Evolutionary conservation across 2,888 invertebrate species (phyloP).

Genomic region (Eristalinus aeneus): DNA sequence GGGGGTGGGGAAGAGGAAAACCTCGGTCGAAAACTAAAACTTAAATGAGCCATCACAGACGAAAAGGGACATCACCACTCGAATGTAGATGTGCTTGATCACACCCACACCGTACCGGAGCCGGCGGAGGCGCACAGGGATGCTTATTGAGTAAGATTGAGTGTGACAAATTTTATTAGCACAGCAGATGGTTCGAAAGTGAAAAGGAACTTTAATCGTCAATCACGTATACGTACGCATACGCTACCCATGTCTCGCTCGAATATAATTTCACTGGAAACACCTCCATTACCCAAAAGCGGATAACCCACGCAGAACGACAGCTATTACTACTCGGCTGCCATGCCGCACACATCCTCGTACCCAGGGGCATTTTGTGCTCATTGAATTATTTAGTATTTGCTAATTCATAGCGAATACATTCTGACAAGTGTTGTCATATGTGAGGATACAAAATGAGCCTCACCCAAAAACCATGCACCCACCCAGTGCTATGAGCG

Average conservation of each 20-base stretch:
- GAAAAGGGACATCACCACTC: conserved; percentile 19
- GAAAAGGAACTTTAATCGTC: conserved; percentile 47
- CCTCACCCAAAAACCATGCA: conserved; percentile 7
- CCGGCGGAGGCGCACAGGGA: conserved; percentile 21
- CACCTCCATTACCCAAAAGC: neutral
- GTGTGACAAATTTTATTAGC: conserved; percentile 65
- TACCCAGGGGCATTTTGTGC: conserved; percentile 51
- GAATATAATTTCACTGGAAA: conserved; percentile 51
- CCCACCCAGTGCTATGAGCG: too few relatives aligned
- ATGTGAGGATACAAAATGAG: conserved; percentile 52
- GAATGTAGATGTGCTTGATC: neutral
- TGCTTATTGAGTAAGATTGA: conserved; percentile 56
- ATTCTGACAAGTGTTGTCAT: conserved; percentile 69
- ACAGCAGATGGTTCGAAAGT: conserved; percentile 51
- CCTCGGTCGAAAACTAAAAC: conserved; percentile 20
- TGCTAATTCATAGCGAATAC: conserved; percentile 70
- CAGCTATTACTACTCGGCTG: neutral
- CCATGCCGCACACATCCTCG: conserved; percentile 20
- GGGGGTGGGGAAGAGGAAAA: neutral
- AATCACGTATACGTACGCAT: conserved; percentile 14
- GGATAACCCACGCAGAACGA: conserved; percentile 50
- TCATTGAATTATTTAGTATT: conserved; percentile 70
- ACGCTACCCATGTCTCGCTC: neutral
- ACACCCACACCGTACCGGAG: neutral
- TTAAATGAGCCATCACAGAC: conserved; percentile 46